Base-by-base conservation (phyloP, 2,113 vertebrate species). In the Microcebus murinus region DNA sequence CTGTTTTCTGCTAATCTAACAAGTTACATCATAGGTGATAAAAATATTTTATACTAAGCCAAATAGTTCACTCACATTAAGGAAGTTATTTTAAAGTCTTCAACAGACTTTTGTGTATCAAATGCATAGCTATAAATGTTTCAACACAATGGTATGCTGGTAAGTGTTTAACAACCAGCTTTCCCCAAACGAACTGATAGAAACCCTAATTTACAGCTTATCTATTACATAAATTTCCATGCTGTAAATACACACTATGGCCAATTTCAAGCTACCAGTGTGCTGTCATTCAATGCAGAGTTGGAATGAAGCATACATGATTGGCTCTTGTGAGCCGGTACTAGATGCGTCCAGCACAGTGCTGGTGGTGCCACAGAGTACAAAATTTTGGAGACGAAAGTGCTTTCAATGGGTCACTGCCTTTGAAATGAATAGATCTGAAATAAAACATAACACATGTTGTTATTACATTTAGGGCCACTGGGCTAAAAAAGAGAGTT, bases 11-110 rank as follows among this genome's bases (percentile, higher is more conserved):
- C 90, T 84, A 68, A 70, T 63, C 42, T 0, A 68, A 11, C 42
- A 87, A 31, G 9, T 93, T 50, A 36, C n/a, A 93, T 48, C 67
- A 21, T 94, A 87, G 50, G 48, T 55, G n/a, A 84, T 93, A 84
- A 82, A 86, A 92, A 57, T 89, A 87, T 57, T 93, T 81, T 86
- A 83, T 45, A 42, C 2, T 59, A 68, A 42, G 18, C 18, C 9
- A 81, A 80, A 63, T 4, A 57, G 50, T 74, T 77, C 4, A n/a
- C 31, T 96, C 29, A 87, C 36, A 90, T 65, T 59, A 86, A 48
- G 21, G 23, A 77, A 92, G 61, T 61, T 45, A 85, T 85, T 96
- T 79, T 36, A 50, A 84, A 90, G 4, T 23, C 21, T 15, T 83
- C 8, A 14, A 77, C 4, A 48, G 86, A 86, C 4, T 96, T 93